Percentiles rank a stretch among this genome's conserved stretches.
These are phyloP conservation scores for Selene dorsalis DNA, from an alignment of 2,797 vertebrate species.

Conservation along the genomic window DNA sequence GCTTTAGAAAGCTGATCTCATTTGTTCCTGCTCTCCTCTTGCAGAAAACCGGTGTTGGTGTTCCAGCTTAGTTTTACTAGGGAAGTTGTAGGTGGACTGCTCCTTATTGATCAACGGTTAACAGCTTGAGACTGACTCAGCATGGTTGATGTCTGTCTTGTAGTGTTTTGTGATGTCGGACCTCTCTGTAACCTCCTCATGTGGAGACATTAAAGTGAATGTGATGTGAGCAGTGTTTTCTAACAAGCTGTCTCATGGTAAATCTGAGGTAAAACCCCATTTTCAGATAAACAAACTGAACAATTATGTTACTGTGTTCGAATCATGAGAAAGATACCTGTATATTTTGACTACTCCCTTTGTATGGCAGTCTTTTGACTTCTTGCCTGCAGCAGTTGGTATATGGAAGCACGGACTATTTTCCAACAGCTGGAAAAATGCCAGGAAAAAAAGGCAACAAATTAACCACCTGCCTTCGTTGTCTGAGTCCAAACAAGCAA, in stretches of 20 bases:
- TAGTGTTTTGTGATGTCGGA: neutral
- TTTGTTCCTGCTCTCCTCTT: conserved; percentile 13
- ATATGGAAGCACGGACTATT: conserved; percentile 12
- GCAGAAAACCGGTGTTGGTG: conserved; percentile 3
- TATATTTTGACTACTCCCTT: conserved; percentile 5
- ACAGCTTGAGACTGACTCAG: conserved; percentile 10
- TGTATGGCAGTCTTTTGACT: conserved; percentile 18
- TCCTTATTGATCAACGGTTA: conserved; percentile 3
- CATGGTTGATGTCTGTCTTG: neutral
- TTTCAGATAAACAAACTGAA: neutral
- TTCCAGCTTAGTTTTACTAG: conserved; percentile 9
- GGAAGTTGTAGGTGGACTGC: neutral
- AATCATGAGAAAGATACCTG: neutral
- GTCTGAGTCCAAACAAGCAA: conserved; percentile 1
- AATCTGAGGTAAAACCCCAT: neutral
- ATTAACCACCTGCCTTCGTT: conserved; percentile 9
- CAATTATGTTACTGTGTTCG: neutral
- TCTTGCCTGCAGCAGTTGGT: neutral
- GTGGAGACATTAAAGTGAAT: neutral
- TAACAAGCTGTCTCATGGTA: conserved; percentile 24
- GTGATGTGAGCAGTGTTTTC: neutral
- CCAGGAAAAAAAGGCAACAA: conserved; percentile 6
- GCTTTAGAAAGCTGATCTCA: conserved; percentile 48
- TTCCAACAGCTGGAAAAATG: conserved; percentile 20
- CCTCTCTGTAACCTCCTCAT: neutral